Evolutionary conservation across 2,888 invertebrate genomes (phyloP).

Genomic region (Mechanitis mazaeus): DNA sequence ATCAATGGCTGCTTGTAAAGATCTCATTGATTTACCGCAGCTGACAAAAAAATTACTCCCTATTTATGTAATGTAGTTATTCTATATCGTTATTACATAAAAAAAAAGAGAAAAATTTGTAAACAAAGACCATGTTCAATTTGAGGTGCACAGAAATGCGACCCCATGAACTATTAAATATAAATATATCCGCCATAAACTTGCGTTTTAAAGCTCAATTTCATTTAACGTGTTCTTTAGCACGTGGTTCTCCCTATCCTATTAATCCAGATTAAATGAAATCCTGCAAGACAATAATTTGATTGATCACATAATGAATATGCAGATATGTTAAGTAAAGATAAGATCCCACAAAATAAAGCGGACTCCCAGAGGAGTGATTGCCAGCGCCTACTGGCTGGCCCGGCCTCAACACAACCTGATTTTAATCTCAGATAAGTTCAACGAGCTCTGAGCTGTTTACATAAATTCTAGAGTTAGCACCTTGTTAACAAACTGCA

Average conservation of each 20-base stretch:
- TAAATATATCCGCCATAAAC: no score
- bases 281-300: slow-evolving; percentile 46
- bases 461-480: slow-evolving; percentile 75
- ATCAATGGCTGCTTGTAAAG: slow-evolving; percentile 25
- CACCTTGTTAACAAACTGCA: slow-evolving; percentile 74
- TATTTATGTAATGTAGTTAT: slow-evolving; percentile 1
- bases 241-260: slow-evolving; percentile 17
- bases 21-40: slow-evolving; percentile 19
- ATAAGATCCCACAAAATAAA: slow-evolving; percentile 68
- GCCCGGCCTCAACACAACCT: slow-evolving; percentile 43
- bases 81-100: not conserved
- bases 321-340: slow-evolving; percentile 70
- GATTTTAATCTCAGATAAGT: slow-evolving; percentile 76
- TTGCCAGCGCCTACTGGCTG: slow-evolving; percentile 60
- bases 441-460: slow-evolving; percentile 63
- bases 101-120: not conserved
- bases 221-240: not conserved
- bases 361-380: slow-evolving; percentile 67
- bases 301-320: slow-evolving; percentile 74
- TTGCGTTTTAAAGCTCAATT: no score
- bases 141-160: no score
- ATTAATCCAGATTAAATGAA: slow-evolving; percentile 34
- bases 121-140: no score
- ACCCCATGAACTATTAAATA: no score
- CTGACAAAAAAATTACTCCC: slow-evolving; percentile 12